These are phyloP conservation scores for Acleris holmiana DNA, from an alignment of 2,888 invertebrate species.

Conservation along the genomic window DNA sequence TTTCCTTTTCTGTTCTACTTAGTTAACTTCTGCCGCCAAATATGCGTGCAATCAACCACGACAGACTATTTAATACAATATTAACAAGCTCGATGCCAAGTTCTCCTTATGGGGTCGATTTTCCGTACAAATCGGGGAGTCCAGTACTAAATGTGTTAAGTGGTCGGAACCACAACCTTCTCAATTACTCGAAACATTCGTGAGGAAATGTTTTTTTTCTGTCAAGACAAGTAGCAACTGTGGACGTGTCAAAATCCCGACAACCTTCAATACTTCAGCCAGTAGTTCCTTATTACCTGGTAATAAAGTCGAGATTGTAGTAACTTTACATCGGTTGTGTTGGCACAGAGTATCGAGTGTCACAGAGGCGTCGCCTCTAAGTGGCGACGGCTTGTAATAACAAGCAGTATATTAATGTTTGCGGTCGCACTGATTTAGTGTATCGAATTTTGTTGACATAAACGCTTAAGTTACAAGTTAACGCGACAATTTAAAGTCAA, in stretches of 20 bases:
- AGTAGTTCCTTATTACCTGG: background rate
- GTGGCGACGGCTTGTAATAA: slow-evolving; percentile 77
- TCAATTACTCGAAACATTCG: slow-evolving; percentile 59
- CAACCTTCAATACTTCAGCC: background rate
- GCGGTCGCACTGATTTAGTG: slow-evolving; percentile 46
- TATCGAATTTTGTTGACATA: slow-evolving; percentile 46
- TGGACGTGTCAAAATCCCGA: slow-evolving; percentile 34
- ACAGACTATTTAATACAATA: slow-evolving; percentile 33
- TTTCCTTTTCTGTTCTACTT: slow-evolving; percentile 13
- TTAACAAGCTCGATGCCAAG: too few species aligned
- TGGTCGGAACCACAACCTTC: slow-evolving; percentile 55
- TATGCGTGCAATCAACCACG: slow-evolving; percentile 31
- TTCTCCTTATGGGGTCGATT: too few species aligned
- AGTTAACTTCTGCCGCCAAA: slow-evolving; percentile 3
- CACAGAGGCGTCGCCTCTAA: slow-evolving; percentile 66
- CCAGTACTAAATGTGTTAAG: slow-evolving; percentile 32
- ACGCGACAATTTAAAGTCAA: slow-evolving; percentile 25
- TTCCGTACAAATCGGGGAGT: background rate
- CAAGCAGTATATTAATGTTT: slow-evolving; percentile 68
- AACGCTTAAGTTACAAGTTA: slow-evolving; percentile 31
- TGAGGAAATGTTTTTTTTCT: slow-evolving; percentile 57
- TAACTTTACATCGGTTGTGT: background rate
- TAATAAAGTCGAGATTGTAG: slow-evolving; percentile 8
- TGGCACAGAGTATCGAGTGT: slow-evolving; percentile 59
- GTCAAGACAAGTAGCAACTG: slow-evolving; percentile 68